Conservation (phyloP, 1,140 invertebrate genomes). For the Drosophila rhopaloa region DNA sequence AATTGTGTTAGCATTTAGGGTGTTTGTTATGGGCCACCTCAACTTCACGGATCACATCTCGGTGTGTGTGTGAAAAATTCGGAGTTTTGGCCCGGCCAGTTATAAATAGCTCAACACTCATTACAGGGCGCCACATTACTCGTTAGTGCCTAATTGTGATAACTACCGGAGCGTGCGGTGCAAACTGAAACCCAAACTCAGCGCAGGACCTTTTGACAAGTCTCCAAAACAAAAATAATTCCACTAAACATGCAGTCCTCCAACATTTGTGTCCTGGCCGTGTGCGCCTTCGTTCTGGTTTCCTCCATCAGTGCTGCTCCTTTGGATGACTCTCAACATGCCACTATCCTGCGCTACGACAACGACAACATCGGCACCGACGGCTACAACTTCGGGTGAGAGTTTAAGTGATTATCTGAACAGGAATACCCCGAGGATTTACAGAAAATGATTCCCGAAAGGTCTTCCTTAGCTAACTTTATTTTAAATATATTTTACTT, state of each 20-base stretch:
- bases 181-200: slow-evolving; percentile 6
- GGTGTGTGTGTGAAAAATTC: slow-evolving; percentile 15
- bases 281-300: slow-evolving; percentile 50
- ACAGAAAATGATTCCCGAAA: no score
- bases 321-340: slow-evolving; percentile 73
- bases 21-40: slow-evolving; percentile 55
- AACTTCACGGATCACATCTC: slow-evolving; percentile 18
- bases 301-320: slow-evolving; percentile 57
- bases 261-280: slow-evolving; percentile 51
- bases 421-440: background rate
- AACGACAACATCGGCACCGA: slow-evolving; percentile 85
- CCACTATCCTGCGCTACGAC: slow-evolving; percentile 84
- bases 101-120: slow-evolving; percentile 67
- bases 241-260: slow-evolving; percentile 58
- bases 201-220: slow-evolving; percentile 5
- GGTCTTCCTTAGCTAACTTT: no score
- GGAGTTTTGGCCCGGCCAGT: slow-evolving; percentile 17
- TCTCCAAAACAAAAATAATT: background rate
- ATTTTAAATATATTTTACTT: no score
- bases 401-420: background rate
- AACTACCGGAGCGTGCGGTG: slow-evolving; percentile 55
- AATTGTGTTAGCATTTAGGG: slow-evolving; percentile 57
- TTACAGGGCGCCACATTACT: slow-evolving; percentile 59
- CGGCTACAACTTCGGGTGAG: slow-evolving; percentile 85
- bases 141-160: slow-evolving; percentile 67